A percentile compares a stretch with the other conserved stretches of the same genome.
Conservation (phyloP, 2,113 vertebrate species). For the Vireo altiloquus region DNA sequence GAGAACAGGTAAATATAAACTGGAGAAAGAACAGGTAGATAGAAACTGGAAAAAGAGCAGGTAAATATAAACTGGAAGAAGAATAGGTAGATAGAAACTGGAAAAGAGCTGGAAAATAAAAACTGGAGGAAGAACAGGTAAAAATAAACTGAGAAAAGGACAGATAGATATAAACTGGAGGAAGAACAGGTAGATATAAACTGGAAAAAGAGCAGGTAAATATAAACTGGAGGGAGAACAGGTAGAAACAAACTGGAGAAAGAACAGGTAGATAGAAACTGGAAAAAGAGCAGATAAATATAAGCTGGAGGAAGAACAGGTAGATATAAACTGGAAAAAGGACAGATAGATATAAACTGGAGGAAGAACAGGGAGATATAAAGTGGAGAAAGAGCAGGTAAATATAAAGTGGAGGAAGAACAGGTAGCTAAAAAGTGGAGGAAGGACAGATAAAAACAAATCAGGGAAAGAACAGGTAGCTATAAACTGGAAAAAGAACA, state of each 20-base stretch:
- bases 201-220: not conserved
- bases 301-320: not conserved
- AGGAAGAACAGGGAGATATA: not conserved
- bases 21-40: not conserved
- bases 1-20: not conserved
- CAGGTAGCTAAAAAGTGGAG: not conserved
- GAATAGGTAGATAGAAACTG: not conserved
- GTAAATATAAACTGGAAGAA: no score
- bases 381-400: not conserved
- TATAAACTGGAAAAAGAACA: not conserved
- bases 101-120: not conserved
- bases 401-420: not conserved
- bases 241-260: not conserved
- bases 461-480: no score
- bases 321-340: not conserved
- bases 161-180: not conserved
- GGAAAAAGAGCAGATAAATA: not conserved
- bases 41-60: not conserved
- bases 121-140: not conserved
- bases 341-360: not conserved
- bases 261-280: no score
- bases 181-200: not conserved
- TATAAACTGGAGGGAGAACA: not conserved
- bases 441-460: no score
- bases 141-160: not conserved